Percentiles rank a stretch among this genome's conserved stretches.
Evolutionary conservation across 2,888 invertebrate genomes (phyloP).

Genomic region (Microctonus brassicae): DNA sequence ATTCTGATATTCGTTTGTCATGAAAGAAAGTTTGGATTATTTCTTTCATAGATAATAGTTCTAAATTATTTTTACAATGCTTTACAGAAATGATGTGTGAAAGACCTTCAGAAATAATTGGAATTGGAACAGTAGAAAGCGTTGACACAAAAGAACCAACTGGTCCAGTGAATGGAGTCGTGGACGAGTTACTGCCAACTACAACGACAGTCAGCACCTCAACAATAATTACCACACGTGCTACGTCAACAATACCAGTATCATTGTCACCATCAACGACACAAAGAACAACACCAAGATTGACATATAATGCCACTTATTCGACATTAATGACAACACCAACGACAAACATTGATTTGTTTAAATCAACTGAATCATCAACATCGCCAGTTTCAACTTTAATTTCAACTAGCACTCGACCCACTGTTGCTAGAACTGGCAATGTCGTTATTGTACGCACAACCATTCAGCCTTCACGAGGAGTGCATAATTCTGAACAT

Average conservation of each 20-base stretch:
- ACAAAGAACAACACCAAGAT: slow-evolving; percentile 55
- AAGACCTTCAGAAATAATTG: slow-evolving; percentile 70
- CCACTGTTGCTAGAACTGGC: slow-evolving; percentile 58
- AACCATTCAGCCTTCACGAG: slow-evolving; percentile 54
- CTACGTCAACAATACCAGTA: slow-evolving; percentile 53
- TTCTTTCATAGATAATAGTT: no score
- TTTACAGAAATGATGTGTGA: slow-evolving; percentile 68
- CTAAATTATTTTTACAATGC: not conserved
- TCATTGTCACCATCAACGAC: slow-evolving; percentile 56
- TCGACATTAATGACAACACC: slow-evolving; percentile 50
- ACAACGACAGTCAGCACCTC: slow-evolving; percentile 57
- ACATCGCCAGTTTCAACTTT: slow-evolving; percentile 59
- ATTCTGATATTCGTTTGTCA: no score
- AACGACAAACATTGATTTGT: slow-evolving; percentile 43
- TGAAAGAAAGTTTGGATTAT: no score
- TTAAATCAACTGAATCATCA: slow-evolving; percentile 60
- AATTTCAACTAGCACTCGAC: slow-evolving; percentile 51
- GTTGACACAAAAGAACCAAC: slow-evolving; percentile 68
- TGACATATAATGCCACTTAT: slow-evolving; percentile 22
- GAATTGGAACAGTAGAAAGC: slow-evolving; percentile 73
- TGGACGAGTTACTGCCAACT: slow-evolving; percentile 66
- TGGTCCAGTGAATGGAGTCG: slow-evolving; percentile 61
- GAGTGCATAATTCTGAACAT: slow-evolving; percentile 51
- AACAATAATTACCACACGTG: slow-evolving; percentile 56
- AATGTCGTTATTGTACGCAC: slow-evolving; percentile 65